phyloP scores from a whole-genome alignment of 2,888 invertebrate genomes.

The Amphipoea oculea region DNA sequence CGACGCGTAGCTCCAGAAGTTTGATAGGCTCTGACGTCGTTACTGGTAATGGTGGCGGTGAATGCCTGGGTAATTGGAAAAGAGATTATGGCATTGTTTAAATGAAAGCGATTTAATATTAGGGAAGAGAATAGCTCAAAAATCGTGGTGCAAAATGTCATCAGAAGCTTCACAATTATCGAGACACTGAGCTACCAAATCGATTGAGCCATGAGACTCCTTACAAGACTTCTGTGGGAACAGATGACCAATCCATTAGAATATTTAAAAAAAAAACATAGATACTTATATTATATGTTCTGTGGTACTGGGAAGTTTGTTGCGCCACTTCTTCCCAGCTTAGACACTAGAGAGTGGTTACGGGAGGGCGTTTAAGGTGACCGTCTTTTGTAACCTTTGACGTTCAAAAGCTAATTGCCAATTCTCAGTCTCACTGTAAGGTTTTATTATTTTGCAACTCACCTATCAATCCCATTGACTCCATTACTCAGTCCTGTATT shows the following conservation, averaged over 20 bases:
- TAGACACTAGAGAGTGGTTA: too few relatives aligned
- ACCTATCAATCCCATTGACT: constrained; percentile 90
- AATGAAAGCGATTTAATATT: not conserved
- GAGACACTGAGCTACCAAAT: not conserved
- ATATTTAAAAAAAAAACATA: too few relatives aligned
- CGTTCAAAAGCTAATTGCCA: too few relatives aligned
- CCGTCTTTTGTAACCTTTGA: too few relatives aligned
- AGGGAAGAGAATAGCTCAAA: not conserved
- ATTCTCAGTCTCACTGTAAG: too few relatives aligned
- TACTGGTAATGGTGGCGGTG: constrained; percentile 87
- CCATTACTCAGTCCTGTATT: constrained; percentile 88
- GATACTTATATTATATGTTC: too few relatives aligned
- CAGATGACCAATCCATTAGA: not conserved
- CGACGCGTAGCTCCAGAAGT: constrained; percentile 94
- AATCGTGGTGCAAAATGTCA: not conserved
- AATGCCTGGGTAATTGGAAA: constrained; percentile 77
- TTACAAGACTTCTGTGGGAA: not conserved
- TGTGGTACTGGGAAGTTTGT: too few relatives aligned
- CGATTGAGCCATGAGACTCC: not conserved
- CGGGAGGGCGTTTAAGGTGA: too few relatives aligned
- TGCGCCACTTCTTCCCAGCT: too few relatives aligned
- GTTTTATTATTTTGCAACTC: constrained; percentile 30
- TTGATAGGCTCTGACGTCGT: constrained; percentile 92
- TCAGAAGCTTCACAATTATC: not conserved
- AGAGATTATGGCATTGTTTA: not conserved